These are phyloP conservation scores for Thecophora atra DNA, from an alignment of 2,888 invertebrate species.

Conservation along the genomic window DNA sequence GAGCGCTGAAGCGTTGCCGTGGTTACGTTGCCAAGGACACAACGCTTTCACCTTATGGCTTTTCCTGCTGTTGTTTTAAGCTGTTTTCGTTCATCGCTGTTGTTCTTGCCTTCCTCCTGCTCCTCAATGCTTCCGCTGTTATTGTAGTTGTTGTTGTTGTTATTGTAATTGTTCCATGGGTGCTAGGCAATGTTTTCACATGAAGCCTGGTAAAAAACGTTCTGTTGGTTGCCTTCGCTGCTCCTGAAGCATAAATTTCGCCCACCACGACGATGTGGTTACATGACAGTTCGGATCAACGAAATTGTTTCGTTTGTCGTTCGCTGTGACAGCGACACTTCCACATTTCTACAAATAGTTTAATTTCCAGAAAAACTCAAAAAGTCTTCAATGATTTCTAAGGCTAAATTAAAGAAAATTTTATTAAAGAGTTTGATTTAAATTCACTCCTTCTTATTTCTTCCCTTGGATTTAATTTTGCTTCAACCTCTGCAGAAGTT, in stretches of 20 bases:
- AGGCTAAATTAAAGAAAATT: neutral
- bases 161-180: neutral
- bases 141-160: neutral
- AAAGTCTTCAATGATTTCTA: neutral
- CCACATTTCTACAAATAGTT: too few relatives aligned
- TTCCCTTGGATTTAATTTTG: neutral
- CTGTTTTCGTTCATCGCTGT: neutral
- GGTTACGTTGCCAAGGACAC: conserved; percentile 28
- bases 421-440: neutral
- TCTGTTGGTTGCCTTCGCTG: conserved; percentile 1
- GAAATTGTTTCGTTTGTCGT: conserved; percentile 24
- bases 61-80: neutral
- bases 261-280: conserved; percentile 22
- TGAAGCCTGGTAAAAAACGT: neutral
- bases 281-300: conserved; percentile 25
- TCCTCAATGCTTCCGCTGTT: neutral
- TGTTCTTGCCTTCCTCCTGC: neutral
- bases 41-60: neutral
- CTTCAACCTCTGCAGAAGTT: neutral
- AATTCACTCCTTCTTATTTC: too few relatives aligned
- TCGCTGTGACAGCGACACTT: conserved; percentile 28
- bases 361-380: too few relatives aligned
- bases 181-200: neutral
- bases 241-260: conserved; percentile 11
- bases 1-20: conserved; percentile 37